A percentile compares a stretch with the other conserved stretches of the same genome.
Conservation (phyloP, 2,888 invertebrate genomes). For the Oligia strigilis region DNA sequence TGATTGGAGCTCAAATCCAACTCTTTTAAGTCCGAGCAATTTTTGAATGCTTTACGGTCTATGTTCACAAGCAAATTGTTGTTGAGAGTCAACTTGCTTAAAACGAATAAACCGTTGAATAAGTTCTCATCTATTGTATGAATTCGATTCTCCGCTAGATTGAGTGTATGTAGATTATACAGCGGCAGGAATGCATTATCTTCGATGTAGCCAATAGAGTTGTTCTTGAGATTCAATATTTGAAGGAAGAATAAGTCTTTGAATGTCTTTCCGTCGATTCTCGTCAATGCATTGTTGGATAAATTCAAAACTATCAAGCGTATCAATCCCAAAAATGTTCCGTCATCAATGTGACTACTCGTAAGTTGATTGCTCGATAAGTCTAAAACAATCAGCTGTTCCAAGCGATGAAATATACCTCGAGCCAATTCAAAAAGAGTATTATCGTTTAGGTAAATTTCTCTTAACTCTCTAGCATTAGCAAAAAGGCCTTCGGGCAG, state of each 20-base stretch:
- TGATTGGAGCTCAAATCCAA: conserved; percentile 97
- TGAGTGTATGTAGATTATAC: conserved; percentile 96
- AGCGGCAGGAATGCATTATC: conserved; percentile 96
- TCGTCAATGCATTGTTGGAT: conserved; percentile 95
- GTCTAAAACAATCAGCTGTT: conserved; percentile 96
- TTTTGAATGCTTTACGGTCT: conserved; percentile 95
- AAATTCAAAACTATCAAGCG: conserved; percentile 96
- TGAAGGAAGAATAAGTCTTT: conserved; percentile 96
- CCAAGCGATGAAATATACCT: conserved; percentile 95
- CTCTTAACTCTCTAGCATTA: conserved; percentile 94
- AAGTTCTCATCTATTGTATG: conserved; percentile 95
- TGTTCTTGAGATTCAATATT: conserved; percentile 96
- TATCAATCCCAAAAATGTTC: conserved; percentile 96
- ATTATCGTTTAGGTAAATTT: conserved; percentile 96
- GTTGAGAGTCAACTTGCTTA: conserved; percentile 96
- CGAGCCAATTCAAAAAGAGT: conserved; percentile 95
- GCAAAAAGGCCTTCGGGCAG: conserved; percentile 96
- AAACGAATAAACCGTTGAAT: conserved; percentile 95
- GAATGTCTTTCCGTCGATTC: conserved; percentile 95
- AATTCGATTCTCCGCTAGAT: conserved; percentile 96
- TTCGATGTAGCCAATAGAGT: conserved; percentile 96
- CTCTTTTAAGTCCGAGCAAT: conserved; percentile 96
- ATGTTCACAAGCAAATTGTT: conserved; percentile 95
- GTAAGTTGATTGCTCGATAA: conserved; percentile 96
- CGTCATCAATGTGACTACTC: conserved; percentile 95